Base-by-base conservation (phyloP, 2,888 invertebrate species). In the Scaptomyza cyrtandrae region DNA sequence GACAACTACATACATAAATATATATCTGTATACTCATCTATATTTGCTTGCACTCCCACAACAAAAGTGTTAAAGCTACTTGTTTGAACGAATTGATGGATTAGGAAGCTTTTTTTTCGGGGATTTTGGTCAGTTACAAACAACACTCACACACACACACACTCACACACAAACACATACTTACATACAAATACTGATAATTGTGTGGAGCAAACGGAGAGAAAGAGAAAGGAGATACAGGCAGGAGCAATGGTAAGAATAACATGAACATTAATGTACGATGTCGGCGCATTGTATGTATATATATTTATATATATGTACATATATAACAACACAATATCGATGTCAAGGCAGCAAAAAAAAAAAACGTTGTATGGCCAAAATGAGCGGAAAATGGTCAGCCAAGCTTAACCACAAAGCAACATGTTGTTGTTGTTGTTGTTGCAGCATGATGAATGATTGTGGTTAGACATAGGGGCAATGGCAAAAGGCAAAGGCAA, bases 371-470 rank as follows among this genome's bases (percentile, higher is more conserved):
- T 54, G 53, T 13, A 16, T 61, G 55, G 46, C 52, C 37, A 62
- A 78, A 81, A 75, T 74, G 71, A 68, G 77, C 80, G 66, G 66
- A 80, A 83, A 80, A 77, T 70, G 74, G 78, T 73, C 70, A 63
- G 53, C 53, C 52, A 16, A 58, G 46, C 64, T 56, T 58, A 50
- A 50, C 58, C 72, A 24, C 46, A 58, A 33, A 57, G 72, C 83
- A 64, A 64, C 80, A 75, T 71, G 71, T 74, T 67, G 50, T 65
- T 73, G 57, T 76, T 71, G 71, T 49, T 61, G 43, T 5, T 67
- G 58, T 16, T 61, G 62, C 69, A 61, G 62, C 83, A 80, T 88
- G 85, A 86, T 86, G 85, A 83, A 86, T 86, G 86, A 77, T 78
- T 83, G 86, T 58, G 86, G 84, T 78, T 76, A 56, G 72, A 65